Evolutionary conservation across 2,113 vertebrate species (phyloP).

Genomic region (Urocynchramus pylzowi): DNA sequence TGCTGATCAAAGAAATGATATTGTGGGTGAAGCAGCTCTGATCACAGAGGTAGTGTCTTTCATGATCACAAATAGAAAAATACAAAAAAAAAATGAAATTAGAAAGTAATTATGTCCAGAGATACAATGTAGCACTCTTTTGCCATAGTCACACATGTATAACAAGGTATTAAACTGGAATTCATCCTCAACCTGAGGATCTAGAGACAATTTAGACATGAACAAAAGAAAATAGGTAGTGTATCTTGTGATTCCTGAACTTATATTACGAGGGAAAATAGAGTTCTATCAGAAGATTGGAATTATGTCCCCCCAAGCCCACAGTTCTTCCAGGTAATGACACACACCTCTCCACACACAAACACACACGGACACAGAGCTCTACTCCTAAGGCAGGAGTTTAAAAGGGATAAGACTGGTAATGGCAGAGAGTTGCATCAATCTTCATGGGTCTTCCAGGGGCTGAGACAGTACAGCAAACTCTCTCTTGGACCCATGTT

Average conservation of each 20-base stretch:
- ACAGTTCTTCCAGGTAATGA: neutral
- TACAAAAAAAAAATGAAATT: neutral
- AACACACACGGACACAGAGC: neutral
- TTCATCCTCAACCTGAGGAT: neutral
- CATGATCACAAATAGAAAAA: neutral
- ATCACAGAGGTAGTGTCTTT: neutral
- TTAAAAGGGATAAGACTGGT: neutral
- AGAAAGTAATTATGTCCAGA: neutral
- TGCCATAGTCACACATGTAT: neutral
- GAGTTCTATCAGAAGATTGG: neutral
- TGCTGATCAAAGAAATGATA: neutral
- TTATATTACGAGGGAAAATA: neutral
- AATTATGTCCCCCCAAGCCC: neutral
- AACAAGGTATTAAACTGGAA: neutral
- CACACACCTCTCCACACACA: neutral
- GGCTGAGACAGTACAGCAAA: neutral
- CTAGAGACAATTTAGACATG: neutral
- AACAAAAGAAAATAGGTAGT: neutral
- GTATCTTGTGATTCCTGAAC: neutral
- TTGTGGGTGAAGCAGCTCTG: neutral
- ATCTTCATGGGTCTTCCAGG: neutral
- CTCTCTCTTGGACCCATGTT: neutral
- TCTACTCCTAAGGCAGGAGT: neutral
- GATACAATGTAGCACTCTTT: neutral
- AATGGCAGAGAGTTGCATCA: neutral